phyloP scores from a whole-genome alignment of 2,113 vertebrate genomes.

The Podarcis raffonei region DNA sequence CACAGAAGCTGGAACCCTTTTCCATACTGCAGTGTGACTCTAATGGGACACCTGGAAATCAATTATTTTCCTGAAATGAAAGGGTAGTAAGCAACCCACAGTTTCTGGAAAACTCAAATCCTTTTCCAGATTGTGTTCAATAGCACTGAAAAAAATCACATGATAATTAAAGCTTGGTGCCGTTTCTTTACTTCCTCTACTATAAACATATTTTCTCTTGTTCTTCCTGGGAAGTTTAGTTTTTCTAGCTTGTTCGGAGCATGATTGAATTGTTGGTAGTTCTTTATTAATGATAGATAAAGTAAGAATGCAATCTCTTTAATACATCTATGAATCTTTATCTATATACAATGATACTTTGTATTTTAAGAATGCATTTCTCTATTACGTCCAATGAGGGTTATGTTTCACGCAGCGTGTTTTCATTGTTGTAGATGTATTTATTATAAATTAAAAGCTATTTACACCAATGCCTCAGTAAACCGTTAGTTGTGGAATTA shows the following conservation, averaged over 20 bases:
- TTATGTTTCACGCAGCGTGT: constrained; percentile 22
- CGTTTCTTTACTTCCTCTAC: neutral
- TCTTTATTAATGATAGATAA: neutral
- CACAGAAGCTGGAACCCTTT: neutral
- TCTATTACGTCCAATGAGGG: neutral
- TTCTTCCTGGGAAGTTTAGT: no score
- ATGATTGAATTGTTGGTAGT: neutral
- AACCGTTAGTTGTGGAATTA: constrained; percentile 25
- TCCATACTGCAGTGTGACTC: neutral
- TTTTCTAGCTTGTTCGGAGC: neutral
- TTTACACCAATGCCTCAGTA: neutral
- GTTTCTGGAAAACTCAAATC: neutral
- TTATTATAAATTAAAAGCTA: neutral
- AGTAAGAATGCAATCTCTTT: neutral
- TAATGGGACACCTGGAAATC: neutral
- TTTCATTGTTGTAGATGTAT: constrained; percentile 9
- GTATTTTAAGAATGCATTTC: neutral
- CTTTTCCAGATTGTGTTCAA: neutral
- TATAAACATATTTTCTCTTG: neutral
- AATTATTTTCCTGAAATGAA: neutral
- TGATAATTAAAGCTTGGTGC: neutral
- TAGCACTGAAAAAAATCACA: neutral
- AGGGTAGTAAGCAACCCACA: neutral
- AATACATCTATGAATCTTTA: neutral
- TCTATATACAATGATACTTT: neutral